Percentiles rank a stretch among this genome's conserved stretches.
Evolutionary conservation across 1,140 invertebrate species (phyloP).

Genomic region (Sipha flava): DNA sequence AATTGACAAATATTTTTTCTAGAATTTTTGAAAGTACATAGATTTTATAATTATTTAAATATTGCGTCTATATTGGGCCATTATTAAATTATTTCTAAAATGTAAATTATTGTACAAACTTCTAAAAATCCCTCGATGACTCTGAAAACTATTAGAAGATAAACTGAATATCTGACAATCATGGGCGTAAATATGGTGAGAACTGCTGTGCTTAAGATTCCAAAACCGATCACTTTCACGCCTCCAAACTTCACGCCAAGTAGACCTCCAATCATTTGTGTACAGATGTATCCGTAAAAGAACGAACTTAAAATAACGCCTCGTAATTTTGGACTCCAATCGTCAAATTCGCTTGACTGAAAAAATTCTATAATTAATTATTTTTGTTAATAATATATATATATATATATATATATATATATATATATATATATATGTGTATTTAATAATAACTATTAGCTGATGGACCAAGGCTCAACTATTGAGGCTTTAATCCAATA

Average conservation of each 20-base stretch:
- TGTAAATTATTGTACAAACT: conserved; percentile 53
- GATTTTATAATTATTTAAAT: no score
- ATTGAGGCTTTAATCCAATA: no score
- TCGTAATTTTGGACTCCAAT: conserved; percentile 67
- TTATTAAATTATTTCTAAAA: no score
- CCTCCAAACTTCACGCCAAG: conserved; percentile 61
- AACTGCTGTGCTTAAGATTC: conserved; percentile 69
- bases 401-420: no score
- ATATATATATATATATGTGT: no score
- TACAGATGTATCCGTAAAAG: conserved; percentile 72
- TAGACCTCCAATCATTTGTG: conserved; percentile 65
- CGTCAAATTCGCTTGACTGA: conserved; percentile 39
- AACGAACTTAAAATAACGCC: conserved; percentile 80
- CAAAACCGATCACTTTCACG: conserved; percentile 63
- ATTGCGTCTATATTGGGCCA: no score
- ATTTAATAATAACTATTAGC: no score
- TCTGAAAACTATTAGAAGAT: conserved; percentile 61
- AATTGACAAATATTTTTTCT: no score
- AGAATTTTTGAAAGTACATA: no score
- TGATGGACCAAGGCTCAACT: no score
- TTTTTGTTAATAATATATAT: no score
- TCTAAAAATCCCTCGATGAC: conserved; percentile 85
- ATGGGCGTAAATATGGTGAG: conserved; percentile 75
- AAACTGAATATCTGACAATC: conserved; percentile 60
- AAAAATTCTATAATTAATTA: no score